Evolutionary conservation across 2,888 invertebrate genomes (phyloP), one percentile per base, ranked within the genome.

Genomic region (Allacma fusca): DNA sequence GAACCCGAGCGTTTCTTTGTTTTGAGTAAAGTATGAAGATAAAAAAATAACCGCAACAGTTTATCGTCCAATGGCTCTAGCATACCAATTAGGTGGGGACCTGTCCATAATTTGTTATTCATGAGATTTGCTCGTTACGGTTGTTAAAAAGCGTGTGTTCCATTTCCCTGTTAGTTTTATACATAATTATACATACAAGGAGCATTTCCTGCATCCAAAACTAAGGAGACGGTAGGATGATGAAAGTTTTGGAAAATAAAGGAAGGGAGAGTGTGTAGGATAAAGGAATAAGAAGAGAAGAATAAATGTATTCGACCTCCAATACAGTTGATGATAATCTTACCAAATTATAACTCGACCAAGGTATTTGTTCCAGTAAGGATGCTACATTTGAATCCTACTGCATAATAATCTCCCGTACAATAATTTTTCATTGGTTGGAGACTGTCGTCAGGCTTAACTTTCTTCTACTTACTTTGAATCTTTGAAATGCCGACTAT

Each of bases 361-460:
- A 50, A 50, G 50, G 50, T 50, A 50, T 50, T 50, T 50, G 50
- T 50, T 12, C 9, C 50, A 50, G 50, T 50, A 50, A 50, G 50
- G 50, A 50, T 12, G 9, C 50, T 50, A 50, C 50, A 50, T n/a
- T 50, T 50, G 50, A 50, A 50, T 50, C 19, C 50, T 5, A 50
- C 50, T 50, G 19, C 50, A 13, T 50, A 13, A 50, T 50, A 50
- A 50, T 50, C 50, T 50, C 50, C n/a, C n/a, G 19, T 50, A 50
- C 9, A 2, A n/a, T 50, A 50, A 50, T 50, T 50, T 50, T 50
- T 50, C 50, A 50, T n/a, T 50, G 50, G 50, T 50, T 2, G 50
- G n/a, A 67, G 67, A 67, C 67, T 67, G 28, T 67, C 29, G 67
- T 67, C 67, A 26, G 34, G 40, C 50, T 44, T 44, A n/a, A 44